Evolutionary conservation across 2,888 invertebrate species (phyloP).

Genomic region (Andrena fulva): DNA sequence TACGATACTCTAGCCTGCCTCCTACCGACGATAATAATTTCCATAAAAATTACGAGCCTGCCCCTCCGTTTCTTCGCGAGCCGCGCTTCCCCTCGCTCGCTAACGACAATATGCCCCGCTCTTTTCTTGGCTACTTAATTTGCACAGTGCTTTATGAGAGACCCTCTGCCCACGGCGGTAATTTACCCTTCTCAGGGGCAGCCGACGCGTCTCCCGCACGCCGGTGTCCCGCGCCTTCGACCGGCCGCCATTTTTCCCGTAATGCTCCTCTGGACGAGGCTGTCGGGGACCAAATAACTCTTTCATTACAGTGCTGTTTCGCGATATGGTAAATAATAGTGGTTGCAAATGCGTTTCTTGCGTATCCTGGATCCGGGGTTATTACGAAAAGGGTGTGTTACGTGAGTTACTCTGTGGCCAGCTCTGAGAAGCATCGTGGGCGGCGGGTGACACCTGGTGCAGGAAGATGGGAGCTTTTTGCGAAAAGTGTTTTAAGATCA

Average conservation of each 20-base stretch:
- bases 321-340: conserved; percentile 33
- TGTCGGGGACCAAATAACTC: conserved; percentile 10
- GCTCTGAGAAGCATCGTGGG: background rate
- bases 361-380: conserved; percentile 6
- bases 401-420: background rate
- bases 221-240: conserved; percentile 5
- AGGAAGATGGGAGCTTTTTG: background rate
- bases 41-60: conserved; percentile 58
- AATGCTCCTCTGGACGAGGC: conserved; percentile 4
- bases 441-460: background rate
- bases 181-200: conserved; percentile 57
- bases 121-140: conserved; percentile 69
- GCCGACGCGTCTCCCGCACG: conserved; percentile 11
- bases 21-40: conserved; percentile 61
- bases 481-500: background rate
- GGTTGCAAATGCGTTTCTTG: conserved; percentile 25
- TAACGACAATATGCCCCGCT: conserved; percentile 51
- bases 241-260: conserved; percentile 7
- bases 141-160: conserved; percentile 66
- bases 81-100: conserved; percentile 49
- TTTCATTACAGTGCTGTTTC: background rate
- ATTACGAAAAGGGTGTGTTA: background rate
- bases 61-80: conserved; percentile 15
- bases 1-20: conserved; percentile 56
- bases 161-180: conserved; percentile 60